Percentiles rank a stretch among this genome's conserved stretches.
These are phyloP conservation scores for Anolis carolinensis DNA, from an alignment of 2,113 vertebrate genomes.

Conservation along the genomic window DNA sequence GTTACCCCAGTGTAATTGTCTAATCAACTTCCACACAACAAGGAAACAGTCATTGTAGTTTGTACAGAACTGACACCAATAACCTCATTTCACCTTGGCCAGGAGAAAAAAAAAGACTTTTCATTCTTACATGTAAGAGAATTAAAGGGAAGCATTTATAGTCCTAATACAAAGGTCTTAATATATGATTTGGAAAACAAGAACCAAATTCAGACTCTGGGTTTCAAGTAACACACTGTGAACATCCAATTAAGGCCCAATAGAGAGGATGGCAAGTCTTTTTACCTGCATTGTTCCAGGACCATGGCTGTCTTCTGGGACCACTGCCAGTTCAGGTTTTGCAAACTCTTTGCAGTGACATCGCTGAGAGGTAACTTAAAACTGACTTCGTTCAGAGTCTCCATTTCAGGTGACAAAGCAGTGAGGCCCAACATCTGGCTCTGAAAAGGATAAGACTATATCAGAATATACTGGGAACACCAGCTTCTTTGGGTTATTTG, in stretches of 20 bases:
- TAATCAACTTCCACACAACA: too few species aligned
- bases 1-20: too few species aligned
- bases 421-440: slow-evolving; percentile 77
- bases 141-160: background rate
- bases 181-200: background rate
- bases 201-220: background rate
- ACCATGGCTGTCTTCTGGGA: slow-evolving; percentile 72
- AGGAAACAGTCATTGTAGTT: too few species aligned
- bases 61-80: background rate
- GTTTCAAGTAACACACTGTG: background rate
- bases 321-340: slow-evolving; percentile 83
- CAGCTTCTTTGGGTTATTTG: background rate
- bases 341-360: slow-evolving; percentile 75
- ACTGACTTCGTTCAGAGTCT: slow-evolving; percentile 87
- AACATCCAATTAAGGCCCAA: background rate
- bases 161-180: background rate
- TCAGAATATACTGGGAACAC: background rate
- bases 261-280: background rate
- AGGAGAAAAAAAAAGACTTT: too few species aligned
- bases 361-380: slow-evolving; percentile 80
- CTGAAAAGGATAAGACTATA: slow-evolving; percentile 62
- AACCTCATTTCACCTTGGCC: background rate
- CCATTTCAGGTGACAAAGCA: slow-evolving; percentile 80
- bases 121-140: background rate
- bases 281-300: slow-evolving; percentile 86